Base-by-base conservation (phyloP, 2,888 invertebrate genomes). In the Phyllotreta cruciferae region DNA sequence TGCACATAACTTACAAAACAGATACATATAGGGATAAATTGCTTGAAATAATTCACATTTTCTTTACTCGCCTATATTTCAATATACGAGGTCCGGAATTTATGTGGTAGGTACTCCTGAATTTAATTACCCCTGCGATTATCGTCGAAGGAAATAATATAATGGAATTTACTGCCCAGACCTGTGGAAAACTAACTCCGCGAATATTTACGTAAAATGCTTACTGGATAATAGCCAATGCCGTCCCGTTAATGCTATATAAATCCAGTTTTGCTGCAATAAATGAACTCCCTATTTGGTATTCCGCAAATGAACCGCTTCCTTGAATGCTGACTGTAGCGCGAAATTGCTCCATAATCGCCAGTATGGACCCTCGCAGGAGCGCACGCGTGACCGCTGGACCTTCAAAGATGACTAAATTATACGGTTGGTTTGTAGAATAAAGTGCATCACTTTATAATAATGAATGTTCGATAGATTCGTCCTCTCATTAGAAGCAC, bases 311-410 rank as follows among this genome's bases (percentile, higher is more conserved):
- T 65, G 67, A 67, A 47, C 63, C 68, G 62, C 69, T 73, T 71
- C 72, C 71, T 70, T 73, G 71, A 64, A 74, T 70, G 72, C 73
- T 74, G 74, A 73, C 73, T 73, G 70, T 71, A 70, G 73, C 73
- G 71, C 71, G 68, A 74, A 74, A 73, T 74, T 73, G 71, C 70
- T 63, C 66, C 58, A 66, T 63, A 69, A 68, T 71, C 69, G 66
- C 52, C 52, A 56, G 44, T 38, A 37, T 13, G 47, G 38, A 24
- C 47, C 37, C 38, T 14, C 11, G 38, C 56, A 56, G 37, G 3
- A 39, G 56, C 56, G 56, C 24, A 24, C 24, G 24, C 24, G 24
- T 24, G 24, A 1, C 24, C 24, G 24, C 24, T 24, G 24, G 24
- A 24, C 24, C 24, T 24, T 24, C 24, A 24, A 24, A 24, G 24